Percentiles rank a stretch among this genome's conserved stretches.
Conservation (phyloP, 2,113 vertebrate genomes). For the Lucifuga dentata region DNA sequence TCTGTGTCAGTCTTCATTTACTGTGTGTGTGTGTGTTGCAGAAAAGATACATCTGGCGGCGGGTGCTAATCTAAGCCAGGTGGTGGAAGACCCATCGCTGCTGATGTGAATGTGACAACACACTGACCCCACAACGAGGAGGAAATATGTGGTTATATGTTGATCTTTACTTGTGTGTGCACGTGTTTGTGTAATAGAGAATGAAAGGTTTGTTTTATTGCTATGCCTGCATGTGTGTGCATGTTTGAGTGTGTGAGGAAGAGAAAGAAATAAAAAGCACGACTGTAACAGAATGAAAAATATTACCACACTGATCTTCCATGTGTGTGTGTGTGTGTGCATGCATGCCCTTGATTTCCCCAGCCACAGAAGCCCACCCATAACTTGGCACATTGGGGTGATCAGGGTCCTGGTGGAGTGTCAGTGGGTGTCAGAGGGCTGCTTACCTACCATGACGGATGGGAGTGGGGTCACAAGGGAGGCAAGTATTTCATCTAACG, state of each 20-base stretch:
- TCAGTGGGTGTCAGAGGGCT: conserved; percentile 78
- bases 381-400: conserved; percentile 39
- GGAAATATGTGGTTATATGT: conserved; percentile 42
- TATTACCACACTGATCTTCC: neutral
- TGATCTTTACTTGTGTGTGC: conserved; percentile 10
- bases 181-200: conserved; percentile 11
- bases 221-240: neutral
- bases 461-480: conserved; percentile 77
- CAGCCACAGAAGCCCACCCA: conserved; percentile 60
- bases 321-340: neutral
- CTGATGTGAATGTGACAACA: conserved; percentile 71
- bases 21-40: conserved; percentile 27
- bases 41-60: conserved; percentile 52
- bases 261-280: neutral
- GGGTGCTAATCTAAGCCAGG: conserved; percentile 69
- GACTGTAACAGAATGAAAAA: neutral
- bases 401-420: conserved; percentile 59
- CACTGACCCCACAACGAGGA: conserved; percentile 50
- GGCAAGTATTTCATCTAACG: conserved; percentile 64
- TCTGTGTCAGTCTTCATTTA: neutral
- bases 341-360: conserved; percentile 37
- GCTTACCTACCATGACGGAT: conserved; percentile 80
- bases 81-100: conserved; percentile 60
- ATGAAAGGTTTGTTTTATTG: conserved; percentile 1
- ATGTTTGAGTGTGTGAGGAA: neutral